Evolutionary conservation across 2,888 invertebrate species (phyloP).

Genomic region (Yponomeuta sedellus): DNA sequence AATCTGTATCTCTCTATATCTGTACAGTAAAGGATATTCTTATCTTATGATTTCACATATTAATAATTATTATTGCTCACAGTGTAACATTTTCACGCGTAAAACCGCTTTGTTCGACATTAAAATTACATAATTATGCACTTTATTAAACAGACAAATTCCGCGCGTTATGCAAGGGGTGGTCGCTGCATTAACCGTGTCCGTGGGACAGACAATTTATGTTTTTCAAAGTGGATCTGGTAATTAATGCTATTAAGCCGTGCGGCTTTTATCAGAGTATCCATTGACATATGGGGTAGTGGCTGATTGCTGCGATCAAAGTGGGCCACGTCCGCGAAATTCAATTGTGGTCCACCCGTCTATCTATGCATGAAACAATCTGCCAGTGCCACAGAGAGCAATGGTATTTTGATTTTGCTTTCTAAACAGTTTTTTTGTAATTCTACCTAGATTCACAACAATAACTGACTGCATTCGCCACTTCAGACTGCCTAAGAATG

Average conservation of each 20-base stretch:
- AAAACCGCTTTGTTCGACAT: background rate
- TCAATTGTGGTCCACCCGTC: slow-evolving; percentile 21
- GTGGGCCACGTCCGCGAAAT: slow-evolving; percentile 23
- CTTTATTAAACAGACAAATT: slow-evolving; percentile 31
- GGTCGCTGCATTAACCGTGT: background rate
- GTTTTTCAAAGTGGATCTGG: slow-evolving; percentile 48
- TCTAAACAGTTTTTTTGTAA: too few species aligned
- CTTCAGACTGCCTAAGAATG: too few species aligned
- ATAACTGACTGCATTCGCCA: too few species aligned
- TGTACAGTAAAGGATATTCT: too few species aligned
- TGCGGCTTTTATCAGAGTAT: slow-evolving; percentile 23
- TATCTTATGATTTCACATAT: too few species aligned
- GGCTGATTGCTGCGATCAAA: slow-evolving; percentile 21
- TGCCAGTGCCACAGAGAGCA: background rate
- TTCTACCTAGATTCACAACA: too few species aligned
- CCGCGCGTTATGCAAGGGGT: slow-evolving; percentile 30
- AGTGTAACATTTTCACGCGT: background rate
- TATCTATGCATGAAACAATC: slow-evolving; percentile 2
- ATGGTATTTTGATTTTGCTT: background rate
- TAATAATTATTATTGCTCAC: background rate
- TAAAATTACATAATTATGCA: slow-evolving; percentile 40
- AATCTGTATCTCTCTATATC: too few species aligned
- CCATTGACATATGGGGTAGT: slow-evolving; percentile 11
- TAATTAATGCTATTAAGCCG: slow-evolving; percentile 28
- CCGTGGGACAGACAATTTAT: slow-evolving; percentile 30